Evolutionary conservation across 2,888 invertebrate species (phyloP), one percentile per base, ranked within the genome.

Genomic region (Luperina nickerlii): DNA sequence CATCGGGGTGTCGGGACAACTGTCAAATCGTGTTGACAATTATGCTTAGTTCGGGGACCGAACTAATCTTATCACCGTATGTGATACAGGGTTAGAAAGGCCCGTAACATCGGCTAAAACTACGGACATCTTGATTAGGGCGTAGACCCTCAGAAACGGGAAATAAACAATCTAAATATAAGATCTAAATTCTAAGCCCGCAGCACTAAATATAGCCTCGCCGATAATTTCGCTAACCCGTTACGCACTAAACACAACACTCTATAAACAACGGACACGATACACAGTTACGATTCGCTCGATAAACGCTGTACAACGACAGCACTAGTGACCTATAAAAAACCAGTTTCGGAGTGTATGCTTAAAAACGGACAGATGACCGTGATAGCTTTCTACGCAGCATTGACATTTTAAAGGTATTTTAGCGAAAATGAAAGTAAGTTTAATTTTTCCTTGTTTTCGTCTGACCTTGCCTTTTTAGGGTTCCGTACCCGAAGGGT

Each of bases 351-450:
- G 38, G 65, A 42, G 71, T 20, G 38, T 66, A n/a, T 2, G 65
- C 65, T 72, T 18, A 71, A 60, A 72, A 57, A 63, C 84, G 60
- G 51, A 7, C 78, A 60, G 11, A 42, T 78, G 84, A 72, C 87
- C 84, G 27, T 74, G 87, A 84, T 57, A 7, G 13, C 84, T 83
- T 83, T 84, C 87, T 78, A 86, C 32, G 15, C 38, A n/a, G 7
- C 38, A 42, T 73, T 85, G 69, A 74, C 63, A 73, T 82, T 82
- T 84, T 13, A 48, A 32, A 54, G 24, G 51, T 45, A n/a, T 74
- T 83, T 63, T n/a, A 68, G 15, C 48, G 32, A 83, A 83, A 84
- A 83, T 42, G 78, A 86, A 86, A 86, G 83, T 63, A 13, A 42
- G 8, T 24, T 62, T 2, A 11, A 20, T 63, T 54, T 71, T 78